phyloP scores from a whole-genome alignment of 2,797 vertebrate species.

The Sebastes elongatus region DNA sequence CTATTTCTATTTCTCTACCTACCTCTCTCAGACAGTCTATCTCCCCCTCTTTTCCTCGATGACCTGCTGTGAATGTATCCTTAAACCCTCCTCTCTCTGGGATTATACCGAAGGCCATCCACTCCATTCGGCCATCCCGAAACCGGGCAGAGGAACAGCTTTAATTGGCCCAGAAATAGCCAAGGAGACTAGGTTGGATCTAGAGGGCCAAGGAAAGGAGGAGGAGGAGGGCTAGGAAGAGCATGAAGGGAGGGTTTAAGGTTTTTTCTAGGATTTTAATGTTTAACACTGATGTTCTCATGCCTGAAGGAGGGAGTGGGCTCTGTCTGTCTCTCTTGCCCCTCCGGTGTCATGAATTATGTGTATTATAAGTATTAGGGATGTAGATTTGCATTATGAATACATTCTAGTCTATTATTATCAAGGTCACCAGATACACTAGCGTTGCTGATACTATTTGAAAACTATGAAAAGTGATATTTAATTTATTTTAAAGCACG shows the following conservation, averaged over 20 bases:
- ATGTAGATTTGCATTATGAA: neutral
- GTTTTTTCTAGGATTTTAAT: slow-evolving; percentile 48
- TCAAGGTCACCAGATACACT: slow-evolving; percentile 5
- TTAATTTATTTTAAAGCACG: neutral
- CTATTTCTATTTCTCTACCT: neutral
- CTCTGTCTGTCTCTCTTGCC: slow-evolving; percentile 9
- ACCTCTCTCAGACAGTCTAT: neutral
- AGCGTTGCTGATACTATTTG: neutral
- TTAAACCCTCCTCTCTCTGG: slow-evolving; percentile 33
- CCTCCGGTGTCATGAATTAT: slow-evolving; percentile 24
- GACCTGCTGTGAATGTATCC: slow-evolving; percentile 58
- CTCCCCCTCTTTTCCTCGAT: slow-evolving; percentile 14
- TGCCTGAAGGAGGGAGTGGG: slow-evolving; percentile 11
- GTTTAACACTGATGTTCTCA: slow-evolving; percentile 44
- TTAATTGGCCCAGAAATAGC: slow-evolving; percentile 77
- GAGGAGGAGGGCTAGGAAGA: slow-evolving; percentile 4
- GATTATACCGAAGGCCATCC: slow-evolving; percentile 63
- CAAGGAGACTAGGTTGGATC: slow-evolving; percentile 44
- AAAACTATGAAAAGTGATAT: neutral
- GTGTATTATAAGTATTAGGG: neutral
- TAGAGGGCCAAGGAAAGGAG: slow-evolving; percentile 16
- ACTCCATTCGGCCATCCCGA: slow-evolving; percentile 29
- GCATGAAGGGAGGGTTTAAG: slow-evolving; percentile 35
- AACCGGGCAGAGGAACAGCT: slow-evolving; percentile 18
- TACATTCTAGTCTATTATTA: neutral